These are phyloP conservation scores for Acanthosepion esculentum DNA, from an alignment of 2,888 invertebrate genomes.

Conservation along the genomic window DNA sequence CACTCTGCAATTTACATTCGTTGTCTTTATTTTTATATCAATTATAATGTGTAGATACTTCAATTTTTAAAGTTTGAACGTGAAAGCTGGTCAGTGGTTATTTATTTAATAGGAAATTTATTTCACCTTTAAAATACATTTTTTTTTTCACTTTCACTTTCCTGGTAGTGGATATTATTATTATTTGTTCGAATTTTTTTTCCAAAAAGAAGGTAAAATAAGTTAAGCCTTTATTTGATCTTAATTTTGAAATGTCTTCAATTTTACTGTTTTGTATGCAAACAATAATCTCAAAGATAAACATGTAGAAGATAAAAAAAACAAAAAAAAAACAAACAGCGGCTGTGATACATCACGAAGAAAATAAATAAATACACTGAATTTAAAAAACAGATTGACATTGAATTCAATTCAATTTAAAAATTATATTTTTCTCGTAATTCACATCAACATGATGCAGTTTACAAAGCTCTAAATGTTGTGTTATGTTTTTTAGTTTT, in stretches of 20 bases:
- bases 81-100: background rate
- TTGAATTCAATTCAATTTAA: background rate
- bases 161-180: background rate
- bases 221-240: background rate
- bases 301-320: background rate
- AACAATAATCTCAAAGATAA: background rate
- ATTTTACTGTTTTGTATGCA: background rate
- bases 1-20: background rate
- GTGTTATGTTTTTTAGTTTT: too few relatives aligned
- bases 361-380: background rate
- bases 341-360: background rate
- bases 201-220: background rate
- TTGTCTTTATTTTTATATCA: background rate
- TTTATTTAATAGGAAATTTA: background rate
- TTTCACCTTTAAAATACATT: background rate
- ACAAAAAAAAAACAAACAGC: too few relatives aligned
- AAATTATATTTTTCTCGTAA: background rate
- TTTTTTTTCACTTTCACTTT: background rate
- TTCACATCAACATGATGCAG: background rate
- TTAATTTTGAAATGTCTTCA: background rate
- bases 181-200: background rate
- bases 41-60: background rate
- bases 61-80: background rate
- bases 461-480: background rate
- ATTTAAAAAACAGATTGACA: background rate